Evolutionary conservation across 2,888 invertebrate species (phyloP).

Genomic region (Polietes domitor): DNA sequence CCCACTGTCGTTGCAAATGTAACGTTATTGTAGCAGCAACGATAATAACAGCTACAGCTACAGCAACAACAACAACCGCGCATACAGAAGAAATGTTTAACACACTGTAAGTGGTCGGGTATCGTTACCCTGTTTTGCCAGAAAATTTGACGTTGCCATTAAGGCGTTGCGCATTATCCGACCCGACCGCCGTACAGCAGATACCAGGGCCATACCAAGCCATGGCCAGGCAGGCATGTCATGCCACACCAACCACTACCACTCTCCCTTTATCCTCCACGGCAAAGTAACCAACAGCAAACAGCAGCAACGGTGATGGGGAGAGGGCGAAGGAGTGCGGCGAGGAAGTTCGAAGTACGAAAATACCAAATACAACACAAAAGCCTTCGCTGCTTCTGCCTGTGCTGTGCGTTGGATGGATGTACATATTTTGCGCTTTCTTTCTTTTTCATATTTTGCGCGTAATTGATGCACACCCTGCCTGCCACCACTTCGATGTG

Average conservation of each 20-base stretch:
- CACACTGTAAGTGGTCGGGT: conserved; percentile 63
- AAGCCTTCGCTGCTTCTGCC: conserved; percentile 31
- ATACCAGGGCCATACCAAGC: conserved; percentile 13
- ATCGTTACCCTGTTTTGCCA: conserved; percentile 66
- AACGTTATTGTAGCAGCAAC: conserved; percentile 57
- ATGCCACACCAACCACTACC: not conserved
- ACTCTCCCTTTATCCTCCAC: too few species aligned
- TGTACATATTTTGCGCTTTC: conserved; percentile 6
- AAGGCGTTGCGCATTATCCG: conserved; percentile 67
- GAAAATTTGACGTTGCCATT: conserved; percentile 66
- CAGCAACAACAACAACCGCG: too few species aligned
- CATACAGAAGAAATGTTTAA: conserved; percentile 36
- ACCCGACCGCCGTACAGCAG: conserved; percentile 59
- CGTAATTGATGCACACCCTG: conserved; percentile 68
- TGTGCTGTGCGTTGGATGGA: not conserved
- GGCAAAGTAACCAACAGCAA: too few species aligned
- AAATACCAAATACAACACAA: not conserved
- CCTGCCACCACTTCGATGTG: too few species aligned
- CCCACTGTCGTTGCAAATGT: conserved; percentile 60
- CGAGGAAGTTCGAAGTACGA: not conserved
- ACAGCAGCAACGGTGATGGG: too few species aligned
- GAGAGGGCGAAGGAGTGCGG: too few species aligned
- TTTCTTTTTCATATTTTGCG: conserved; percentile 48
- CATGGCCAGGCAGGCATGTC: conserved; percentile 35
- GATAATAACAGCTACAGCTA: too few species aligned